phyloP scores from a whole-genome alignment of 2,113 vertebrate species.

The Nestor notabilis region DNA sequence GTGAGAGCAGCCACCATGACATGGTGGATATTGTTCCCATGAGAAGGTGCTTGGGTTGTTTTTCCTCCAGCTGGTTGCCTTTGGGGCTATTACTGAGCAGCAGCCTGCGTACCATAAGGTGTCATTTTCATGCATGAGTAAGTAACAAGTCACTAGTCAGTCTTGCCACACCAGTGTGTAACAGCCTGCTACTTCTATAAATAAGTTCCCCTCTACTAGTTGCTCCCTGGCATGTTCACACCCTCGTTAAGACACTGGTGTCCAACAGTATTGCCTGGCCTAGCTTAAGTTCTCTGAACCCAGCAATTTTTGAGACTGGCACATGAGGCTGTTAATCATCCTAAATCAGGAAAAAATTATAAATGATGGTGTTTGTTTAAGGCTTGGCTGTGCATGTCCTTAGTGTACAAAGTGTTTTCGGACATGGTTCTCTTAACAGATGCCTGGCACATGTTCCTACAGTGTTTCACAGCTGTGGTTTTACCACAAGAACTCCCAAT shows the following conservation, averaged over 20 bases:
- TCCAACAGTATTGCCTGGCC: not conserved
- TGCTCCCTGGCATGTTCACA: not conserved
- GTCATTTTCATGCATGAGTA: not conserved
- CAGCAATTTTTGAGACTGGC: not conserved
- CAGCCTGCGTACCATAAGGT: not conserved
- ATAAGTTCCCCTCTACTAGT: not conserved
- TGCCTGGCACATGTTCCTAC: not conserved
- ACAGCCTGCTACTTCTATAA: not conserved
- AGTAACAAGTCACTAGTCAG: slow-evolving; percentile 2
- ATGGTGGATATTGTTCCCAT: not conserved
- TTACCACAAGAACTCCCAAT: not conserved
- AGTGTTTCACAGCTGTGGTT: not conserved
- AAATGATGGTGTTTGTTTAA: not conserved
- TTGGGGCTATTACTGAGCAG: not conserved
- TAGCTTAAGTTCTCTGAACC: not conserved
- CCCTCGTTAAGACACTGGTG: not conserved
- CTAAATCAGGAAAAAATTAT: not conserved
- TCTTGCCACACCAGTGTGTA: not conserved
- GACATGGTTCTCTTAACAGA: not conserved
- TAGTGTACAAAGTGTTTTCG: not conserved
- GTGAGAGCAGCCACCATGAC: not conserved
- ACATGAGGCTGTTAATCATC: not conserved
- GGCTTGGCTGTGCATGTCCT: not conserved
- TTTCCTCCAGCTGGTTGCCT: not conserved
- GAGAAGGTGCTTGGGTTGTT: not conserved